Evolutionary conservation across 1,140 invertebrate genomes (phyloP).

Genomic region (Adelges cooleyi): DNA sequence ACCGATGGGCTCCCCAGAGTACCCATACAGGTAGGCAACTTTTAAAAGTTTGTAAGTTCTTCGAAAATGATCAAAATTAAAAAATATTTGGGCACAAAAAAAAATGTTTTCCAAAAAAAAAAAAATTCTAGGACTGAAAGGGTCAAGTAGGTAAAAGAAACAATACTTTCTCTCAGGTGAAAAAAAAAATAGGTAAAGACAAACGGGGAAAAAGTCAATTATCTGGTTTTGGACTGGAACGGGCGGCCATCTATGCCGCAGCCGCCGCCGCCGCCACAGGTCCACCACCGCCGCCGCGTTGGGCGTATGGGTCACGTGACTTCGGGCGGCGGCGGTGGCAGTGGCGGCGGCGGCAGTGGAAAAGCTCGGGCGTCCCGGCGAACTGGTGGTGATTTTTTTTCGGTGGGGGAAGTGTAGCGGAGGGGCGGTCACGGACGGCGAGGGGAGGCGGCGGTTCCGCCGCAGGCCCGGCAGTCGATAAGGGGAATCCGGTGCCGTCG

Average conservation of each 20-base stretch:
- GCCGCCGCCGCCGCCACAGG: not conserved
- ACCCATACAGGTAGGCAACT: no score
- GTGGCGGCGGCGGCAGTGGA: not conserved
- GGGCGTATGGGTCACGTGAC: constrained; percentile 20
- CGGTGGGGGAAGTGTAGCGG: not conserved
- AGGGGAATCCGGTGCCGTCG: constrained; percentile 16
- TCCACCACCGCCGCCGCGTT: not conserved
- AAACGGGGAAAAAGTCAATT: no score
- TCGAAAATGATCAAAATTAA: no score
- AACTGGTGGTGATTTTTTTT: not conserved
- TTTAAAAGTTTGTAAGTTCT: no score
- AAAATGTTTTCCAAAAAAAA: no score
- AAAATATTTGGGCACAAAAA: no score
- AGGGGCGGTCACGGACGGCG: not conserved
- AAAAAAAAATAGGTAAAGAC: no score
- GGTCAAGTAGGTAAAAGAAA: no score
- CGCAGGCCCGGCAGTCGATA: constrained; percentile 25
- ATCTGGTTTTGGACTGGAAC: not conserved
- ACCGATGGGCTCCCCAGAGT: no score
- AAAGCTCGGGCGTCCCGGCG: constrained; percentile 23
- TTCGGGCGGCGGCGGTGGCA: not conserved
- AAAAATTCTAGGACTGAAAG: no score
- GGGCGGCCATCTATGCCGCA: not conserved
- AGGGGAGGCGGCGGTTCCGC: not conserved
- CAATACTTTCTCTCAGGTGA: no score